A percentile compares a stretch with the other conserved stretches of the same genome.
Conservation (phyloP, 2,797 vertebrate genomes). For the Taeniopygia guttata region DNA sequence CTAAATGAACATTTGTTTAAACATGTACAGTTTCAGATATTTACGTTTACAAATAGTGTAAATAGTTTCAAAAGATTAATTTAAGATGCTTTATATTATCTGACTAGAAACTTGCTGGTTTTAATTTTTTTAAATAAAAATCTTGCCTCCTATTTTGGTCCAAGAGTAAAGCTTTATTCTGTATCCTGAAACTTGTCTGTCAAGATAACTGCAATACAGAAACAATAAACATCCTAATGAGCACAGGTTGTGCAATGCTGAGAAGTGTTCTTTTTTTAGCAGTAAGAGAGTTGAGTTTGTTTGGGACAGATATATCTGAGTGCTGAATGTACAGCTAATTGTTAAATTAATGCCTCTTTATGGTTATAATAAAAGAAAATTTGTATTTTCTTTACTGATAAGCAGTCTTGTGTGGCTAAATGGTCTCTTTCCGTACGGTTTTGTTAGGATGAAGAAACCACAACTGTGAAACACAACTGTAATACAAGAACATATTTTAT, state of each 20-base stretch:
- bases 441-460: not conserved
- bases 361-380: slow-evolving; percentile 50
- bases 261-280: slow-evolving; percentile 24
- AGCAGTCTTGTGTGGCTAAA: not conserved
- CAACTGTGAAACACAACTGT: not conserved
- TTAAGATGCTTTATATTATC: slow-evolving; percentile 82
- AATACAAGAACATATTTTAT: not conserved
- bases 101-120: slow-evolving; percentile 75
- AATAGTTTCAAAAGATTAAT: slow-evolving; percentile 77
- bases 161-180: slow-evolving; percentile 51
- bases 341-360: slow-evolving; percentile 41
- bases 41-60: slow-evolving; percentile 77
- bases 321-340: slow-evolving; percentile 20
- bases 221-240: slow-evolving; percentile 22
- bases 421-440: not conserved
- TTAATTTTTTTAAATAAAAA: slow-evolving; percentile 75
- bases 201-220: slow-evolving; percentile 33
- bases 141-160: slow-evolving; percentile 72
- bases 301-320: slow-evolving; percentile 15
- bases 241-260: not conserved
- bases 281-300: not conserved
- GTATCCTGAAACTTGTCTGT: slow-evolving; percentile 50
- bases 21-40: slow-evolving; percentile 78
- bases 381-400: slow-evolving; percentile 53
- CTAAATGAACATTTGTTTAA: slow-evolving; percentile 72